Percentiles rank a stretch among this genome's conserved stretches.
phyloP scores from a whole-genome alignment of 2,113 vertebrate species.

The Hippocampus zosterae region DNA sequence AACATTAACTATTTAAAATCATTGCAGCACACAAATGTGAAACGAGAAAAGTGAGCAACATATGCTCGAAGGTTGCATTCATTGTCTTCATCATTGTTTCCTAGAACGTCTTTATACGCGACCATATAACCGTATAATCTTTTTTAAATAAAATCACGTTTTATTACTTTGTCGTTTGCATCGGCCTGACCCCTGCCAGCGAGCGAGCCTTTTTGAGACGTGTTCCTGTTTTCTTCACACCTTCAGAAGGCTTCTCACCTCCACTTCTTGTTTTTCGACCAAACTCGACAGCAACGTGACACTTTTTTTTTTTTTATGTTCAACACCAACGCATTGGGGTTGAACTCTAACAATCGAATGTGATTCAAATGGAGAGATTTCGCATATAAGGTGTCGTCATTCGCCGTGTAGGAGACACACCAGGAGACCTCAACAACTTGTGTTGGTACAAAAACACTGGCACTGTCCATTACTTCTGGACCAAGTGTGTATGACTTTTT shows the following conservation, averaged over 20 bases:
- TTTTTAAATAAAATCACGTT: background rate
- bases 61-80: background rate
- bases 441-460: no score
- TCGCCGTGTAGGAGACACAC: no score
- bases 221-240: slow-evolving; percentile 64
- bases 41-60: background rate
- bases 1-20: background rate
- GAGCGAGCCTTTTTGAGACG: rapidly evolving
- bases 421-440: no score
- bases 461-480: background rate
- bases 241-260: slow-evolving; percentile 12
- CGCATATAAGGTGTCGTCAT: no score
- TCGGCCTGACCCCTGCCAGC: slow-evolving; percentile 33
- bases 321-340: background rate
- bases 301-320: background rate
- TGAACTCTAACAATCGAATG: background rate
- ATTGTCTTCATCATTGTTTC: background rate
- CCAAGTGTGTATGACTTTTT: background rate
- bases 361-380: background rate
- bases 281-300: background rate
- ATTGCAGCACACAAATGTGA: background rate
- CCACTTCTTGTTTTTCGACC: slow-evolving; percentile 3
- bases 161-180: background rate
- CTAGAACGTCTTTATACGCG: background rate
- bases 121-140: slow-evolving; percentile 34